Evolutionary conservation across 2,113 vertebrate species (phyloP), one percentile per base, ranked within the genome.

Genomic region (Eonycteris spelaea): DNA sequence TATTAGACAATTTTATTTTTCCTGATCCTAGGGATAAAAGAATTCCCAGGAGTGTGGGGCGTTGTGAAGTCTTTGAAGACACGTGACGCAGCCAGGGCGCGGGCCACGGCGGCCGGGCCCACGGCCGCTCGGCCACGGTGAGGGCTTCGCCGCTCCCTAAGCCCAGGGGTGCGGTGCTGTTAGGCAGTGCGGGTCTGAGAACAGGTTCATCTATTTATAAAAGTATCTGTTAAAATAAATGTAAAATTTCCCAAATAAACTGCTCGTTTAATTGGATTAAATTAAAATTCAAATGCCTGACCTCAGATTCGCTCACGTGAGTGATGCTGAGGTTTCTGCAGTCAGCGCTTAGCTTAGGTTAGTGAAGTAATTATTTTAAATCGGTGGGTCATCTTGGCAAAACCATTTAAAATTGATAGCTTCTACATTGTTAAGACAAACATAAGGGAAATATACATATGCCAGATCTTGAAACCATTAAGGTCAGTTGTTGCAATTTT

Each of bases 311-410:
- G 51, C n/a, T 95, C 82, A n/a, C 55, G 33, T 73, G 53, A 97
- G 61, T 67, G 94, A 82, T 82, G 90, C 98, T 98, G 97, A 97
- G 95, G 94, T 93, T 92, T 97, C 33, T 75, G 48, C 0, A 92
- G 94, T 83, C 94, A 86, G 43, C 85, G 26, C 48, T 71, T 98
- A 94, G 88, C 86, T 92, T 93, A 87, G 96, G 96, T 96, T 98
- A 95, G 98, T 98, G 97, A 97, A 97, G 93, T 98, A 97, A 98
- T 99, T 98, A 97, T 95, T 98, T 85, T 96, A 96, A 98, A 98
- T 98, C 98, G 96, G 98, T 98, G 98, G 97, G 97, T 99, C 97
- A 97, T 98, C 98, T 98, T 96, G 82, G 94, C 95, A 88, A 95
- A 97, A 90, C 74, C 18, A 59, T 97, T 98, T 98, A 97, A 86